These are phyloP conservation scores for Epinotia bilunana DNA, from an alignment of 2,888 invertebrate species.

Conservation along the genomic window DNA sequence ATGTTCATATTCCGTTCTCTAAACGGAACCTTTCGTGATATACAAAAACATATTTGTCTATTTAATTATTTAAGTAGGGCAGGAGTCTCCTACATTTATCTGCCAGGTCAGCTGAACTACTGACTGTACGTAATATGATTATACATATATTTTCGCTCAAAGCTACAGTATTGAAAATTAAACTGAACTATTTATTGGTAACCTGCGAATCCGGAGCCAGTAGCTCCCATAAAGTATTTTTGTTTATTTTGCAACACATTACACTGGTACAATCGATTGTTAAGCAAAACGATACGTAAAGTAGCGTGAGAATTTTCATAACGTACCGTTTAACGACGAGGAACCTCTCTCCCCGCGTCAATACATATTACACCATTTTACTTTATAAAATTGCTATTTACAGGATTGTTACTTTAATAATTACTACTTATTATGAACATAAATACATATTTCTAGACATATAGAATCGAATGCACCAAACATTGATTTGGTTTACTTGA, in stretches of 20 bases:
- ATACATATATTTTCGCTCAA: neutral
- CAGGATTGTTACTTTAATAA: too few relatives aligned
- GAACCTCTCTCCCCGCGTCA: neutral
- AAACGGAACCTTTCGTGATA: neutral
- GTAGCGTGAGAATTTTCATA: constrained; percentile 15
- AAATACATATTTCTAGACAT: too few relatives aligned
- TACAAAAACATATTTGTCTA: neutral
- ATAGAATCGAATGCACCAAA: neutral
- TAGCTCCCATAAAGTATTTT: neutral
- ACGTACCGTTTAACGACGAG: neutral
- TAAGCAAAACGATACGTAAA: constrained; percentile 13
- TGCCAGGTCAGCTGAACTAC: neutral
- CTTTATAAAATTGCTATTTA: too few relatives aligned
- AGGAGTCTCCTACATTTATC: neutral
- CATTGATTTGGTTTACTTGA: neutral
- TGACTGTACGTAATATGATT: neutral
- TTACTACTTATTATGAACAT: neutral
- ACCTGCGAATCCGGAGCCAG: neutral
- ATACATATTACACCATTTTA: neutral
- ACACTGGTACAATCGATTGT: constrained; percentile 21
- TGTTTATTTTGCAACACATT: constrained; percentile 16
- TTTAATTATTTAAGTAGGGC: neutral
- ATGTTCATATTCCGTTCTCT: neutral
- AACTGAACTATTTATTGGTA: neutral
- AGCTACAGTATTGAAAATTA: neutral